Evolutionary conservation across 2,113 vertebrate genomes (phyloP).

Genomic region (Pachyramphus minor): DNA sequence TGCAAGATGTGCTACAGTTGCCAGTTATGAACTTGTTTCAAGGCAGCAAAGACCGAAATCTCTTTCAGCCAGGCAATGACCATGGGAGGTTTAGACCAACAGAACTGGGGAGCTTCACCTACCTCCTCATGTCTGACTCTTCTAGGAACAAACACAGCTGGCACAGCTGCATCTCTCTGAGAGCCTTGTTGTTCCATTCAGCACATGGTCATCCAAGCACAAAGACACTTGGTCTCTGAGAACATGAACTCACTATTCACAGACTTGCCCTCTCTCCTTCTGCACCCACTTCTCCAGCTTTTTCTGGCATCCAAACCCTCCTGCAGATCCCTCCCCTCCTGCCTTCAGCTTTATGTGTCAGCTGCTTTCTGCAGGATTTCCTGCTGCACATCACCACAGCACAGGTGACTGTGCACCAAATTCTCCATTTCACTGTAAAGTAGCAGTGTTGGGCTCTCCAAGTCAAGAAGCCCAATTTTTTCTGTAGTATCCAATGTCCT

Average conservation of each 20-base stretch:
- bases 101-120: not conserved
- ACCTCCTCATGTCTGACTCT: not conserved
- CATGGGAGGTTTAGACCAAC: not conserved
- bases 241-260: not conserved
- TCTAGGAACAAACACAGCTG: not conserved
- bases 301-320: not conserved
- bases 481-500: not conserved
- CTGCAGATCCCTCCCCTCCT: not conserved
- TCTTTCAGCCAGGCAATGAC: not conserved
- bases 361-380: not conserved
- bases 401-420: fast-evolving
- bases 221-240: not conserved
- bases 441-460: not conserved
- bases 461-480: not conserved
- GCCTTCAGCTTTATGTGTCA: not conserved
- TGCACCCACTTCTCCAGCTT: not conserved
- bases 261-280: not conserved
- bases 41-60: not conserved
- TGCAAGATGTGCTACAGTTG: not conserved
- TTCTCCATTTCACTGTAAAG: not conserved
- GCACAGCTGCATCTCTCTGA: not conserved
- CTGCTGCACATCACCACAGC: not conserved
- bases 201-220: not conserved
- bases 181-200: not conserved
- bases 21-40: not conserved